Base-by-base conservation (phyloP, 2,797 vertebrate species). In the Syndactyla subalaris region DNA sequence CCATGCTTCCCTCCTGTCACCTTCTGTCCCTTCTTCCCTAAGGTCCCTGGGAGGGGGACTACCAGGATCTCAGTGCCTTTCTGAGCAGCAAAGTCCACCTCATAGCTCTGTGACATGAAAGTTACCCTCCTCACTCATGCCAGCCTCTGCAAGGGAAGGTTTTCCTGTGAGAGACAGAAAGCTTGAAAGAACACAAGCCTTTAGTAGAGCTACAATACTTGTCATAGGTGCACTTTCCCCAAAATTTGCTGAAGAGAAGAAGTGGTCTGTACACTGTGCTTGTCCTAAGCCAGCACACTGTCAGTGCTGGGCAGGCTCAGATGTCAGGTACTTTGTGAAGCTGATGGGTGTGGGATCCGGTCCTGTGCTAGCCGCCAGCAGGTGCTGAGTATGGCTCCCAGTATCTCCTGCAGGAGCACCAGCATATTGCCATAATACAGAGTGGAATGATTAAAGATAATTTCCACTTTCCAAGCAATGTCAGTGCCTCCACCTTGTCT, bases 271-370 rank as follows among this genome's bases (percentile, higher is more conserved):
- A 54, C 38, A 8, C 52, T 34, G 34, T 52, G 38, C 34, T 51
- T 41, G 62, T 21, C 41, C 58, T 54, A 8, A 30, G 45, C 23
- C 62, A 46, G 61, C 1, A 0, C 0, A 1, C 48, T 59, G 70
- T 46, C 58, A 29, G 61, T 18, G 73, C 76, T 81, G 78, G 55
- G 30, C 54, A 90, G 66, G 30, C 30, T 89, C 48, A 34, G 32
- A 4, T 52, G n/a, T 27, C 51, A 19, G 16, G 19, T 26, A 5
- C 45, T 71, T 39, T 23, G 36, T 30, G 71, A 73, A 71, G 34
- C 11, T 0, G 1, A 2, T 5, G 0, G 14, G 34, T 76, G 22
- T 18, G 29, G 48, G 63, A 71, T 36, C 0, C 4, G 29, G 26
- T 55, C n/a, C 55, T 75, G 51, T 8, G 34, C 67, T 36, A 16